Percentiles rank a stretch among this genome's conserved stretches.
phyloP scores from a whole-genome alignment of 2,888 invertebrate genomes.

The Sphinx pinastri region DNA sequence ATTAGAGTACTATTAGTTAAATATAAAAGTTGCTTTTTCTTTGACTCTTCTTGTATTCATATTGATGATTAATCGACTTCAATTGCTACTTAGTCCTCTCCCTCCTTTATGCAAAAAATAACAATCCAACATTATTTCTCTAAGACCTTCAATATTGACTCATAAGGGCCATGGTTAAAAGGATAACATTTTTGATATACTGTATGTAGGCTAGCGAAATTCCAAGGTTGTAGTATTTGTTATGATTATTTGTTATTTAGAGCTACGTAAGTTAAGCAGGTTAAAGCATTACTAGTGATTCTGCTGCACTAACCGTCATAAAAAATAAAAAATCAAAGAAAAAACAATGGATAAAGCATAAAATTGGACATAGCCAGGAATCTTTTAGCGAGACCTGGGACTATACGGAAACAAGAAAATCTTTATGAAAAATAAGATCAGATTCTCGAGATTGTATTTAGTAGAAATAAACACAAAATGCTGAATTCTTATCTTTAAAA shows the following conservation, averaged over 20 bases:
- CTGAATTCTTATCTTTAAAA: no score
- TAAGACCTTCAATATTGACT: background rate
- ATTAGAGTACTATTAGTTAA: no score
- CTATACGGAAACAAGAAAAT: no score
- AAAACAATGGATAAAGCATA: background rate
- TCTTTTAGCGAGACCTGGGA: no score
- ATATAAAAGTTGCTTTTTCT: no score
- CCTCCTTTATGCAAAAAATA: no score
- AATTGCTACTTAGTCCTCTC: no score
- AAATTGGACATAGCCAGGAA: background rate
- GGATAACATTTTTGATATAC: background rate
- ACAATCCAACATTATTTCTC: background rate
- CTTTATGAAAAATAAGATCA: no score
- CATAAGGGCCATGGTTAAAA: background rate
- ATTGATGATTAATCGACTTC: no score
- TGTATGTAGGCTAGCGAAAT: background rate
- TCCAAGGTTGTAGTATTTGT: background rate
- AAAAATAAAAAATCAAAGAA: background rate
- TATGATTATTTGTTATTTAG: background rate
- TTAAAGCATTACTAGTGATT: slow-evolving; percentile 14
- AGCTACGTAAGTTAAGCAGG: background rate
- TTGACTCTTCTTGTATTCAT: no score
- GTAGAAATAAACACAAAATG: no score
- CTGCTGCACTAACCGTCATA: background rate
- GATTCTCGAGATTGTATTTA: no score